Base-by-base conservation (phyloP, 92 coral and sea anemone species). In the Epizoanthus rinbou region DNA sequence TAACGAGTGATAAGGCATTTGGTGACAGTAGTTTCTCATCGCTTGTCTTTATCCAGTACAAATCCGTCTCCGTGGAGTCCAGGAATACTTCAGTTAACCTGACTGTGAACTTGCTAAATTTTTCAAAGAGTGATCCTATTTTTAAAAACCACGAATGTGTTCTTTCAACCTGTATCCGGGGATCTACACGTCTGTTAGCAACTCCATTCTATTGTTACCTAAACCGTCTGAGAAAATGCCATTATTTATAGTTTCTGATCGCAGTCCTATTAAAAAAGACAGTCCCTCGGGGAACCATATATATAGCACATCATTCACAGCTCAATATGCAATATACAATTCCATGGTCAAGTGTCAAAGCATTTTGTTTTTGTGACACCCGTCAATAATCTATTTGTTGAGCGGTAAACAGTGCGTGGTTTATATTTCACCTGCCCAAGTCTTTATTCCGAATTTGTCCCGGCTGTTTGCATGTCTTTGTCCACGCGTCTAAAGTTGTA, bases 401-500 rank as follows among this genome's bases (percentile, higher is more conserved):
- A 16, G 57, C 10, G 25, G 50, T 15, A 74, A 54, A 28, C 65
- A 54, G 35, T n/a, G 39, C 52, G 33, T 35, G 67, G 64, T 37
- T 39, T 28, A 28, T 28, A 31, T 67, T 39, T 56, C 53, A 18
- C 53, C 47, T 10, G 45, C 17, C 1, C 35, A 52, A 45, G 23
- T 33, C 80, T 56, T 75, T 75, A 52, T 75, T 19, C 54, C 13
- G 28, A 57, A 45, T 52, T 57, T 31, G 22, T 75, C 4, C 67
- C 10, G 50, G 43, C 68, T n/a, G 45, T 78, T 78, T 62, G 71
- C 82, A 37, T 8, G 15, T 63, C 64, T 78, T 78, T 78, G 57
- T 63, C 66, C 56, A 39, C 37, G 58, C 37, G 82, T 39, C 41
- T 60, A 63, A 22, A 19, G 53, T 21, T 22, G 66, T 3, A 60